phyloP scores from a whole-genome alignment of 1,140 invertebrate species.

The Anastatus disparis region DNA sequence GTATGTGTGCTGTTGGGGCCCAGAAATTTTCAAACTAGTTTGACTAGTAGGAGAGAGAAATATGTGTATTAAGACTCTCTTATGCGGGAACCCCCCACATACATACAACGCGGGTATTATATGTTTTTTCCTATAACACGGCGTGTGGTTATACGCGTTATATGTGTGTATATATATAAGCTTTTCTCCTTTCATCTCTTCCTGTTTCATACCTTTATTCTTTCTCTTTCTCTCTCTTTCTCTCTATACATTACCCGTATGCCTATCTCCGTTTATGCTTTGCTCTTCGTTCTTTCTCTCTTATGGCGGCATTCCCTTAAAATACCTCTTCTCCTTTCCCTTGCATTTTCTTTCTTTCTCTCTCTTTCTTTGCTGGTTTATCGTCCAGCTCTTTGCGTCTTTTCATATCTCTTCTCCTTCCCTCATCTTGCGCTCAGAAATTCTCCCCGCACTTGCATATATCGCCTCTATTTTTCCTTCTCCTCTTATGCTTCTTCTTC shows the following conservation, averaged over 20 bases:
- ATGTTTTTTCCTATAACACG: background rate
- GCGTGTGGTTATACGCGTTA: too few species aligned
- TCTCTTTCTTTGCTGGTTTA: background rate
- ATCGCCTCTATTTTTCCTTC: background rate
- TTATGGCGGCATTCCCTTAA: slow-evolving; percentile 15
- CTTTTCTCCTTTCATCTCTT: slow-evolving; percentile 7
- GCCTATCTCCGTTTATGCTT: background rate
- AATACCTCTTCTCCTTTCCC: slow-evolving; percentile 10
- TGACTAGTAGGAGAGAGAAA: slow-evolving; percentile 11
- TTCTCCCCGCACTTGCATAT: slow-evolving; percentile 6
- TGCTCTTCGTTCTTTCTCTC: background rate
- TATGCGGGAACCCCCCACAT: background rate
- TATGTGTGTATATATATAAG: too few species aligned
- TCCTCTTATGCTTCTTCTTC: background rate
- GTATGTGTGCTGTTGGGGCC: too few species aligned
- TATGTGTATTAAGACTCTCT: background rate
- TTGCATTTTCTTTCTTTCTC: background rate
- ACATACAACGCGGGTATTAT: background rate
- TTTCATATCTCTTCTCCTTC: slow-evolving; percentile 7
- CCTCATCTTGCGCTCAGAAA: background rate
- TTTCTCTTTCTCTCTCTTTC: background rate
- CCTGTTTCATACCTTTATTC: background rate
- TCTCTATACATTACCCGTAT: background rate
- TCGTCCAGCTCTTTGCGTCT: background rate
- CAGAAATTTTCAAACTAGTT: slow-evolving; percentile 24